Conservation (phyloP, 2,113 vertebrate species). For the Gopherus evgoodei region DNA sequence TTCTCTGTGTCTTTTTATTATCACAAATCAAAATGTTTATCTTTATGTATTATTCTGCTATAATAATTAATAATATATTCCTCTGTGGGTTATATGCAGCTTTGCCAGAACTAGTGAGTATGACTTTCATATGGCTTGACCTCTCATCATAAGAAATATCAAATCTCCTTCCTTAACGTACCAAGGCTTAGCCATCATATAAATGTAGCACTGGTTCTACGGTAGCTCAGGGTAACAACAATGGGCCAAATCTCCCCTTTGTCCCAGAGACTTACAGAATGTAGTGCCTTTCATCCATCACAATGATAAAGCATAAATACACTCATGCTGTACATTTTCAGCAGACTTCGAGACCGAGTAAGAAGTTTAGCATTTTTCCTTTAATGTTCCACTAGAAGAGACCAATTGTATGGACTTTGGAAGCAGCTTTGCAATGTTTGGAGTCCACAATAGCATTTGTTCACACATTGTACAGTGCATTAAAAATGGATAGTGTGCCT, state of each 20-base stretch:
- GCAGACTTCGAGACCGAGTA: neutral
- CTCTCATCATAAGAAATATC: neutral
- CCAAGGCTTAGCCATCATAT: neutral
- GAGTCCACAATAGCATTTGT: accelerated
- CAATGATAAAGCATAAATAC: neutral
- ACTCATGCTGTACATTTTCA: neutral
- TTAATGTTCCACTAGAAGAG: constrained; percentile 6
- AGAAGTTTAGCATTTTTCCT: neutral
- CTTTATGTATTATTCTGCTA: neutral
- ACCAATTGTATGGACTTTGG: neutral
- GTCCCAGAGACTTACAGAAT: neutral
- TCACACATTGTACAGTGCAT: neutral
- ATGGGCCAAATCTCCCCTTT: neutral
- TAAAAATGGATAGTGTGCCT: neutral
- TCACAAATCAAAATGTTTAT: neutral
- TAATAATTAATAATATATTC: neutral
- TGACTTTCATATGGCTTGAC: neutral
- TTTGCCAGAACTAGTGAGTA: neutral
- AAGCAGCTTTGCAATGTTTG: neutral
- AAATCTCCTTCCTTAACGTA: neutral
- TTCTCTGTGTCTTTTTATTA: neutral
- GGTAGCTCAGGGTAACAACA: neutral
- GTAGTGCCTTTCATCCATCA: neutral
- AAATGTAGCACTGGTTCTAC: neutral
- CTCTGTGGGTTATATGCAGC: neutral